These are phyloP conservation scores for Peromyscus californicus DNA, from an alignment of 2,113 vertebrate species.

Conservation along the genomic window DNA sequence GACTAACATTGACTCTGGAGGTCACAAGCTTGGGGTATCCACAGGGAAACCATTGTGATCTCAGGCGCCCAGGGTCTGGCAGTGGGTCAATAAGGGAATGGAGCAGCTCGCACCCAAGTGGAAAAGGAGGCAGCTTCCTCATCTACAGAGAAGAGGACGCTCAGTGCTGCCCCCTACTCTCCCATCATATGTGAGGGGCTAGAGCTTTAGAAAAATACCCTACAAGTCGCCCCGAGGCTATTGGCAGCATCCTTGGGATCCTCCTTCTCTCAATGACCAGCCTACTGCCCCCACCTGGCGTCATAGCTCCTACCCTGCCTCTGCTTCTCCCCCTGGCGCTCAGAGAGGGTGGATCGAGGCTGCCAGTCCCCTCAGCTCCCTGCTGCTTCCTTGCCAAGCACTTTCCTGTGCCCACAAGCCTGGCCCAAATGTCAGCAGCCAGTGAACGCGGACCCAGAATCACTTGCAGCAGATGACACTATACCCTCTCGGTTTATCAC, in stretches of 20 bases:
- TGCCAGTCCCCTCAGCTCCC: neutral
- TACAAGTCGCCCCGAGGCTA: neutral
- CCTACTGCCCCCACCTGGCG: neutral
- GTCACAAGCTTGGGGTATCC: neutral
- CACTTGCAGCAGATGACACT: neutral
- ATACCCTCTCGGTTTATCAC: neutral
- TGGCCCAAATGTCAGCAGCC: neutral
- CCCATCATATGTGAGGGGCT: neutral
- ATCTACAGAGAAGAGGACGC: neutral
- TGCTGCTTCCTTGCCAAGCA: neutral
- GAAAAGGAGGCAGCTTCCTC: neutral
- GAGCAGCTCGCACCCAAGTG: neutral
- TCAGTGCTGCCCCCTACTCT: neutral
- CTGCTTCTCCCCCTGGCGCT: neutral
- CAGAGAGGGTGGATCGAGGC: neutral
- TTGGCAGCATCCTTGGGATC: neutral
- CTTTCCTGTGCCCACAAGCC: neutral
- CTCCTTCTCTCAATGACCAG: neutral
- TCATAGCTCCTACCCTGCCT: neutral
- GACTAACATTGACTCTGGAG: conserved; percentile 64
- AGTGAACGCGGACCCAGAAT: neutral
- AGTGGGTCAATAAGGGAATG: neutral
- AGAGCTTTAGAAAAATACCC: neutral
- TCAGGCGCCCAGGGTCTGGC: neutral
- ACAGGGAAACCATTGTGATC: neutral